Base-by-base conservation (phyloP, 2,797 vertebrate species). In the Stomatorhinus walkeri region DNA sequence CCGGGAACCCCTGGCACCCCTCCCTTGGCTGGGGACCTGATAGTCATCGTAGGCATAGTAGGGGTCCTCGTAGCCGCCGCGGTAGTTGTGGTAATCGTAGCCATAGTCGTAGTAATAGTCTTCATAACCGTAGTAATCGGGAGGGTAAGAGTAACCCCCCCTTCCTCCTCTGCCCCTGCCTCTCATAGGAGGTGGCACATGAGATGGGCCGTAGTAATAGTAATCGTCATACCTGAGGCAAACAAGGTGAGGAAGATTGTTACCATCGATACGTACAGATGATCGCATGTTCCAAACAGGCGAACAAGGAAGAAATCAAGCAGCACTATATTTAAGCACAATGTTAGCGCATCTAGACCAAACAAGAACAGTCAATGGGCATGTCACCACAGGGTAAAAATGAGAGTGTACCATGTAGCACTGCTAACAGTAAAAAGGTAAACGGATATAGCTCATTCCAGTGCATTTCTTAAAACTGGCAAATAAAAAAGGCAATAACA, bases 61-160 rank as follows among this genome's bases (percentile, higher is more conserved):
- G 90, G 97, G 97, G 92, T 97, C 97, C 94, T 97, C 97, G 68
- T 97, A 97, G 93, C 97, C 97, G 91, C 97, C 97, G 93, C 97
- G 95, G 94, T 97, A 97, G 95, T 97, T 96, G 93, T 97, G 97
- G 95, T 97, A 97, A 95, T 97, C 97, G 92, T 97, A 97, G 93
- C 96, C 95, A 90, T 97, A 97, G 95, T 97, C 96, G 94, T 97
- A 96, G 3, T 97, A 97, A 94, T 97, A 97, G 95, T 97, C 97
- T 96, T 97, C 96, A 91, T 97, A 97, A 93, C 96, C 95, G 94
- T 97, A 97, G 95, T 97, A 97, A 95, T 97, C 97, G 91, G 96
- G 96, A 91, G 96, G 96, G 92, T 97, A 97, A 93, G 96, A 96
- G 94, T 97, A 97, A 90, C 96, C 95, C 92, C 96, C 97, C 95